Base-by-base conservation (phyloP, 2,888 invertebrate species). In the Eupithecia vulgata region DNA sequence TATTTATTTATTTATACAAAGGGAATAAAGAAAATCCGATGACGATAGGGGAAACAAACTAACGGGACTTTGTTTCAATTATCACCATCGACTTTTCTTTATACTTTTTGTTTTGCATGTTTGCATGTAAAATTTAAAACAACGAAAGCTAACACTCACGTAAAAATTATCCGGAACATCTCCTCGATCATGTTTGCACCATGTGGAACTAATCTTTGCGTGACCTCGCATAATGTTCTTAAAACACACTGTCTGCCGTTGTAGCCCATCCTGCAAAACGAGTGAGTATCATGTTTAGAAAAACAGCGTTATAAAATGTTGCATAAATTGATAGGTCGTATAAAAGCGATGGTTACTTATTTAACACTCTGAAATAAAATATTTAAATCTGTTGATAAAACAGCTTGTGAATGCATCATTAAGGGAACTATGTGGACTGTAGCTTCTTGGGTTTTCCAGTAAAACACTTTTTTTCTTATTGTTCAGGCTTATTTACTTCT, bases 211-310 rank as follows among this genome's bases (percentile, higher is more conserved):
- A 97, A 91, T 17, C 95, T 93, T 77, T 96, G 96, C 0, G 96
- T 95, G 4, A 96, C 96, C 85, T 97, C 97, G 86, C 97, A 97
- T 0, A 97, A 89, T 0, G 97, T 96, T 71, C 96, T 95, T 62
- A 96, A 90, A 59, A 97, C 94, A 83, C 97, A 97, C 10, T 95
- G 94, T 67, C 96, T 92, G 0, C 97, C 97, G 81, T 96, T 95
- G 83, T 96, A 96, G 0, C 97, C 97, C 96, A 97, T 97, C 76
- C 97, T 97, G 89, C 8, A 94, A 94, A 42, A 67, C 13, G 48
- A 40, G 40, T 65, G 40, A 25, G 12, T 52, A n/a, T 34, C 68
- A 62, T 45, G 40, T 65, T 65, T 25, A 13, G 65, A 65, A 65
- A 65, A 65, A 35, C 72, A 8, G 45, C 42, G 42, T 12, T 17